Evolutionary conservation across 30 jellyfish, hydroid and myxozoan species (phyloP).

Genomic region (Rhopilema esculentum): DNA sequence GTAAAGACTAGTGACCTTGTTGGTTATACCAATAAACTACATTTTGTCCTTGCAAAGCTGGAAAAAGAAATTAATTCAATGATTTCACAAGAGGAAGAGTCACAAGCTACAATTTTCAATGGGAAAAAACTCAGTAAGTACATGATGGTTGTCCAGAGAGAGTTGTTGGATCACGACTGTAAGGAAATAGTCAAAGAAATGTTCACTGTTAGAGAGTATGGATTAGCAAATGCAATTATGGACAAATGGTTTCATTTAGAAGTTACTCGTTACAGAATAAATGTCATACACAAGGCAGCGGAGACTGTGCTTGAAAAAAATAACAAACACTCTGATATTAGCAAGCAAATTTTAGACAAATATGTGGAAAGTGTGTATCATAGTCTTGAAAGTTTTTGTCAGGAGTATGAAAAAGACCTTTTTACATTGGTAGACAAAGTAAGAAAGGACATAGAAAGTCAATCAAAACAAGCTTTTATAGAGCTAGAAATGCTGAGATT

Average conservation of each 20-base stretch:
- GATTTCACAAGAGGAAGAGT: not conserved
- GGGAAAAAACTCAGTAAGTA: slow-evolving; percentile 43
- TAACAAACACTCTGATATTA: not conserved
- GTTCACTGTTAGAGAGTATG: slow-evolving; percentile 26
- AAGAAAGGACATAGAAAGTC: slow-evolving; percentile 20
- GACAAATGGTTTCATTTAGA: slow-evolving; percentile 60
- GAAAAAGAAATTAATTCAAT: slow-evolving; percentile 29
- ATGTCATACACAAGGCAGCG: slow-evolving; percentile 21
- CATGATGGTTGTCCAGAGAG: slow-evolving; percentile 47
- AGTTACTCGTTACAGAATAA: slow-evolving; percentile 38
- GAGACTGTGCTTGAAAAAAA: slow-evolving; percentile 31
- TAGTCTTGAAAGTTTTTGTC: slow-evolving; percentile 16
- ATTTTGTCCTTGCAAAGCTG: slow-evolving; percentile 33
- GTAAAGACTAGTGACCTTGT: not conserved
- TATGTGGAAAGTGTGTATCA: slow-evolving; percentile 30
- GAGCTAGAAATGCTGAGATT: slow-evolving; percentile 43
- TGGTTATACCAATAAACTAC: slow-evolving; percentile 27
- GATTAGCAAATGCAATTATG: not conserved
- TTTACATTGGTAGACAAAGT: slow-evolving; percentile 3
- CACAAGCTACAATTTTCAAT: not conserved
- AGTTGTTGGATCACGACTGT: not conserved
- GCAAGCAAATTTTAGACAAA: slow-evolving; percentile 1
- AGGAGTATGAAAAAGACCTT: slow-evolving; percentile 37
- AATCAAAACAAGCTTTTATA: slow-evolving; percentile 40
- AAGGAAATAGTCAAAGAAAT: slow-evolving; percentile 16